A percentile compares a stretch with the other conserved stretches of the same genome.
Evolutionary conservation across 2,113 vertebrate genomes (phyloP).

Genomic region (Conger conger): DNA sequence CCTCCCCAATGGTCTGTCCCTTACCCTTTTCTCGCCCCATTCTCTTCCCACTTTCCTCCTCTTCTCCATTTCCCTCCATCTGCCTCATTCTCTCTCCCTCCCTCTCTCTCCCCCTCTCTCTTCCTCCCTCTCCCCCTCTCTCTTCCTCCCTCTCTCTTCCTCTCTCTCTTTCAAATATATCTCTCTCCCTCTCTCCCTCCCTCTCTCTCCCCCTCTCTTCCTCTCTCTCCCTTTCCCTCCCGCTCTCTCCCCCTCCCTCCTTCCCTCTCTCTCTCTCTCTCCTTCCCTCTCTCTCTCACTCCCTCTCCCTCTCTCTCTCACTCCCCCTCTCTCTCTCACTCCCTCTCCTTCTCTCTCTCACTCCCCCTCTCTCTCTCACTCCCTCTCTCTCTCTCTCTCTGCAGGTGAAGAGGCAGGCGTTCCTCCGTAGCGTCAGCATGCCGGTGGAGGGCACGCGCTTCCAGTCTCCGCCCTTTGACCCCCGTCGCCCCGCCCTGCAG

Average conservation of each 20-base stretch:
- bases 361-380: neutral
- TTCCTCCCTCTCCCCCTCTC: neutral
- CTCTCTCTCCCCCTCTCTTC: neutral
- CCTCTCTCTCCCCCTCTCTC: neutral
- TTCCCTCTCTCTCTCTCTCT: constrained; percentile 6
- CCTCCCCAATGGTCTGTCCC: too few relatives aligned
- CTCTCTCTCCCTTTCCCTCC: neutral
- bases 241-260: neutral
- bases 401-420: constrained; percentile 80
- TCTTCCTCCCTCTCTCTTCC: neutral
- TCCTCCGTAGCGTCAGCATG: constrained; percentile 92
- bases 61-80: neutral
- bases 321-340: neutral
- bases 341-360: neutral
- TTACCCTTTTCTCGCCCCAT: neutral
- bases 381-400: neutral
- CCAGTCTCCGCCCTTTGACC: constrained; percentile 73
- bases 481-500: constrained; percentile 76
- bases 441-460: constrained; percentile 80
- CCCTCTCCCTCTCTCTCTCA: neutral
- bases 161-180: neutral
- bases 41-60: neutral
- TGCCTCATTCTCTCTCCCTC: neutral
- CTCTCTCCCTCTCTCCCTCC: neutral
- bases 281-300: neutral